phyloP scores from a whole-genome alignment of 2,113 vertebrate genomes.

The Lepus americanus region DNA sequence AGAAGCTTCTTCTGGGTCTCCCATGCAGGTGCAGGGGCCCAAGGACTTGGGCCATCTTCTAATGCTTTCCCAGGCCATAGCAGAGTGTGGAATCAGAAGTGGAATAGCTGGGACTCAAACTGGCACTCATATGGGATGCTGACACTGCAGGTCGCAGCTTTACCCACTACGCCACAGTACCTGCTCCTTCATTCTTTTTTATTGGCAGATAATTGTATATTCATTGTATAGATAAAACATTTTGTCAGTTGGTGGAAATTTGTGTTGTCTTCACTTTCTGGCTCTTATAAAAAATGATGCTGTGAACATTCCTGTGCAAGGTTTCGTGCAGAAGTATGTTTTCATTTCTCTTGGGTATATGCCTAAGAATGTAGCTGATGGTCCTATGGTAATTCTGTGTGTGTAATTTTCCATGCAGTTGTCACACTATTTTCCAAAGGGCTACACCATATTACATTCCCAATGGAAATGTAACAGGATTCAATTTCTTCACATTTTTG shows the following conservation, averaged over 20 bases:
- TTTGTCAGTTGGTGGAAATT: neutral
- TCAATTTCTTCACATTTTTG: neutral
- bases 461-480: neutral
- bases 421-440: neutral
- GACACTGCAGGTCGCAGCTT: no score
- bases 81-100: no score
- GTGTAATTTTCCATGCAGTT: neutral
- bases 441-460: neutral
- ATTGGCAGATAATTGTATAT: neutral
- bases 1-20: no score
- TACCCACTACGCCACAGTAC: no score
- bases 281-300: neutral
- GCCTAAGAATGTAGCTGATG: neutral
- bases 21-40: no score
- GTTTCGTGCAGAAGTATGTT: neutral
- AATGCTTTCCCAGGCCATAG: no score
- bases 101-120: no score
- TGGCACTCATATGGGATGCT: no score
- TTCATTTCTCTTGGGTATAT: neutral
- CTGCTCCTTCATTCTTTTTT: neutral
- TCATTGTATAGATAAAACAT: neutral
- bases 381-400: neutral
- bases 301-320: neutral
- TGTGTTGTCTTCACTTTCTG: neutral
- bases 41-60: no score